Conservation (phyloP, 2,888 invertebrate species). For the Lucinisca nassula region DNA sequence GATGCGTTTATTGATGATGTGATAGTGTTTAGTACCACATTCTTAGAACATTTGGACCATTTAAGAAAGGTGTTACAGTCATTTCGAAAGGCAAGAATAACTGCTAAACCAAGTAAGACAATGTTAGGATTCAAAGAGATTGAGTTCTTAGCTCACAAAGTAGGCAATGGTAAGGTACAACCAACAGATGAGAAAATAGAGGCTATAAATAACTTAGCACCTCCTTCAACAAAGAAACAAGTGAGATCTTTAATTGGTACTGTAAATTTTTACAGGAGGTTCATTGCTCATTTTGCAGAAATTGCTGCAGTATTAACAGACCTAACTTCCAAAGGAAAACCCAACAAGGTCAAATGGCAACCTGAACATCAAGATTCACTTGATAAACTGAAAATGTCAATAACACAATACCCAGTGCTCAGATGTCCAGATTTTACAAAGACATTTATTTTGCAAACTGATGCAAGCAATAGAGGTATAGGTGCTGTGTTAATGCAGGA, state of each 20-base stretch:
- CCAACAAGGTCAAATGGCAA: slow-evolving; percentile 46
- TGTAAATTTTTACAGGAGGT: slow-evolving; percentile 45
- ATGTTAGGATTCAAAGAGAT: slow-evolving; percentile 27
- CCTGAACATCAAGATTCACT: slow-evolving; percentile 33
- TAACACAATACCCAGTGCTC: background rate
- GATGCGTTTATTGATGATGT: slow-evolving; percentile 3
- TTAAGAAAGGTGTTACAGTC: background rate
- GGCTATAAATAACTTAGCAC: slow-evolving; percentile 27
- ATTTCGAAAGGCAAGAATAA: background rate
- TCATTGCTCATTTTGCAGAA: slow-evolving; percentile 49
- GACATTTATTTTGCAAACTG: slow-evolving; percentile 11
- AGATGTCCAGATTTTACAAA: background rate
- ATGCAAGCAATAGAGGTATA: background rate
- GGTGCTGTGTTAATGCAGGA: background rate
- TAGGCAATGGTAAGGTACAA: slow-evolving; percentile 20
- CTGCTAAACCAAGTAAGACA: slow-evolving; percentile 38
- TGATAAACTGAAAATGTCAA: background rate
- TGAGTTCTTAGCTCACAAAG: slow-evolving; percentile 26
- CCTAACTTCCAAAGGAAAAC: slow-evolving; percentile 18
- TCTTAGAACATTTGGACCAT: background rate
- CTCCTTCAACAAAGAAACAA: slow-evolving; percentile 30
- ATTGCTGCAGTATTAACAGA: slow-evolving; percentile 45
- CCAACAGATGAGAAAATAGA: slow-evolving; percentile 23
- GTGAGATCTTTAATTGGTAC: slow-evolving; percentile 45
- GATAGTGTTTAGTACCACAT: background rate